Evolutionary conservation across 2,113 vertebrate species (phyloP).

Genomic region (Strigops habroptila): DNA sequence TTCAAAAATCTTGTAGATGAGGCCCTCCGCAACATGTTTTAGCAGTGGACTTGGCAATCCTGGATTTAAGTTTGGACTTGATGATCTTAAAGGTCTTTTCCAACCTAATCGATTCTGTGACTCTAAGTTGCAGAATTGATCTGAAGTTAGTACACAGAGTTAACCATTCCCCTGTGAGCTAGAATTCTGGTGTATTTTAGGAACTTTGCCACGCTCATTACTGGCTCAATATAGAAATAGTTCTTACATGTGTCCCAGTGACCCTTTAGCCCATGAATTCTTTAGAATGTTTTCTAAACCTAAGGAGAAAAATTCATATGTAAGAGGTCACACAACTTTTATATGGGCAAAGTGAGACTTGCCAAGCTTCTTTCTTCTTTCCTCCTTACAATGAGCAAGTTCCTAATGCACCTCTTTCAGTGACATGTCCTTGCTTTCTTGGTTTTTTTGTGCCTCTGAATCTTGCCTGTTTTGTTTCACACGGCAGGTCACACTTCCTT

Average conservation of each 20-base stretch:
- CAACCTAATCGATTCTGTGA: not conserved
- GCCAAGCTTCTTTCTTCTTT: not conserved
- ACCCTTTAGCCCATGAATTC: not conserved
- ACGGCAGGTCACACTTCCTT: not conserved
- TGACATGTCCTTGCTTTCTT: not conserved
- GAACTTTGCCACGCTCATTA: not conserved
- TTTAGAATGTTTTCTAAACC: not conserved
- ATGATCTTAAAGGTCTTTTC: not conserved
- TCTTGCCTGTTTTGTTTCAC: not conserved
- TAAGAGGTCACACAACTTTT: not conserved
- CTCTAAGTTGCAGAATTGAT: not conserved
- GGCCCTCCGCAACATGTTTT: not conserved
- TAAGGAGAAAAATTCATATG: not conserved
- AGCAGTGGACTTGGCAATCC: not conserved
- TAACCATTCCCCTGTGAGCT: not conserved
- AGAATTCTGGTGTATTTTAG: not conserved
- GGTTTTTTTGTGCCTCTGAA: constrained; percentile 3
- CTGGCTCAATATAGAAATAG: not conserved
- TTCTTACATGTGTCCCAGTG: not conserved
- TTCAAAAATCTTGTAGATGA: not conserved
- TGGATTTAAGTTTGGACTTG: not conserved
- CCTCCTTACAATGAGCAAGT: not conserved
- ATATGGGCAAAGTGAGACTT: not conserved
- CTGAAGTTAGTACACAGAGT: not conserved
- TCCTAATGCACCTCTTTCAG: constrained; percentile 26